These are phyloP conservation scores for Pyralis farinalis DNA, from an alignment of 2,888 invertebrate species.

Conservation along the genomic window DNA sequence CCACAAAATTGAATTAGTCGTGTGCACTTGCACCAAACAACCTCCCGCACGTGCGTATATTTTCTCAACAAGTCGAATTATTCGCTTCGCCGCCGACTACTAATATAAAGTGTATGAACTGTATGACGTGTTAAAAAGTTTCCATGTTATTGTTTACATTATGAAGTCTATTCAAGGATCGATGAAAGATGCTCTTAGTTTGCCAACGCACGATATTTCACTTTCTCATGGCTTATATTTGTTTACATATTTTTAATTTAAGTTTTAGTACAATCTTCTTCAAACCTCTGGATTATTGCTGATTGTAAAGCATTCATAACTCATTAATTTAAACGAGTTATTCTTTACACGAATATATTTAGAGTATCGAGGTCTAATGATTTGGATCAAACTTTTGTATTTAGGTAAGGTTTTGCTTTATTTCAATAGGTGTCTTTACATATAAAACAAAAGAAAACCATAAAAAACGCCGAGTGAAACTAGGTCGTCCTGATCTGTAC, in stretches of 20 bases:
- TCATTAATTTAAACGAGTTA: no score
- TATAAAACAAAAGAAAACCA: no score
- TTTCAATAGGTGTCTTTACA: no score
- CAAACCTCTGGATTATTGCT: no score
- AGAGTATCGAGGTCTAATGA: no score
- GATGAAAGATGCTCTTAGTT: constrained; percentile 70
- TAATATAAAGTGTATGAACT: constrained; percentile 38
- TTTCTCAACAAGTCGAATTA: constrained; percentile 72
- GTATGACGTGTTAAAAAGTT: constrained; percentile 73
- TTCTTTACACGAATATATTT: no score
- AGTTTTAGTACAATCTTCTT: no score
- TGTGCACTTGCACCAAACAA: constrained; percentile 40
- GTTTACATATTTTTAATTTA: constrained; percentile 1
- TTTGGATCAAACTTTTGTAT: no score
- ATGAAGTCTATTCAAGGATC: constrained; percentile 54
- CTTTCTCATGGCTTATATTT: not conserved
- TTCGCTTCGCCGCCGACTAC: constrained; percentile 59
- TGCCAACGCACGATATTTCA: constrained; percentile 7
- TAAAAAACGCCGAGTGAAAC: no score
- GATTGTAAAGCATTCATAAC: no score
- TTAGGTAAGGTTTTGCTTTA: no score
- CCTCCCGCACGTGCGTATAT: constrained; percentile 59
- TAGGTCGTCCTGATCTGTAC: no score
- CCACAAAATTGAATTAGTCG: not conserved
- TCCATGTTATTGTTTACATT: constrained; percentile 74